A percentile compares a stretch with the other conserved stretches of the same genome.
These are phyloP conservation scores for Polyploca ridens DNA, from an alignment of 2,888 invertebrate genomes.

Conservation along the genomic window DNA sequence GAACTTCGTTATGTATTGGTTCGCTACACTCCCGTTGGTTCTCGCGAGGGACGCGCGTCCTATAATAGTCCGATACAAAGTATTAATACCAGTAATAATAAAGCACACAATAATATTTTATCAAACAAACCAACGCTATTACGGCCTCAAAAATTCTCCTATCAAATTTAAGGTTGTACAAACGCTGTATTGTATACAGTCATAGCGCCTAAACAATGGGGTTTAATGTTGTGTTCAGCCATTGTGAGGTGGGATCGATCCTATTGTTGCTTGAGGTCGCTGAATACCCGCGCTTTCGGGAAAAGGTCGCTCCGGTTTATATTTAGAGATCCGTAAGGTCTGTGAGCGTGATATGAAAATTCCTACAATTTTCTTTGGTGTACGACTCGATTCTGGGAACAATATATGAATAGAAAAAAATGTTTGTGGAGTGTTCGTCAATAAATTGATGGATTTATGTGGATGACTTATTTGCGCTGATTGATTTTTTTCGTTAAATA, in stretches of 20 bases:
- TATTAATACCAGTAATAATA: too few species aligned
- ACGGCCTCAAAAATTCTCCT: neutral
- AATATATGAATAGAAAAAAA: neutral
- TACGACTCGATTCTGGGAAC: neutral
- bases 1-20: too few species aligned
- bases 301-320: slow-evolving; percentile 14
- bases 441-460: neutral
- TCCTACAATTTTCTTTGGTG: neutral
- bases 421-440: neutral
- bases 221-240: slow-evolving; percentile 14
- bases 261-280: slow-evolving; percentile 17
- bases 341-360: neutral
- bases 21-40: too few species aligned
- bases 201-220: slow-evolving; percentile 18
- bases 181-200: slow-evolving; percentile 13
- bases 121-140: slow-evolving; percentile 4
- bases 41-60: too few species aligned
- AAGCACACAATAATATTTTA: too few species aligned
- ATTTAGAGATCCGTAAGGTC: neutral
- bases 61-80: too few species aligned
- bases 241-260: slow-evolving; percentile 18
- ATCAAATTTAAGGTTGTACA: neutral
- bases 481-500: too few species aligned
- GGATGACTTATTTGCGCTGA: neutral
- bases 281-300: neutral